These are phyloP conservation scores for Muscina levida DNA, from an alignment of 2,888 invertebrate species.

Conservation along the genomic window DNA sequence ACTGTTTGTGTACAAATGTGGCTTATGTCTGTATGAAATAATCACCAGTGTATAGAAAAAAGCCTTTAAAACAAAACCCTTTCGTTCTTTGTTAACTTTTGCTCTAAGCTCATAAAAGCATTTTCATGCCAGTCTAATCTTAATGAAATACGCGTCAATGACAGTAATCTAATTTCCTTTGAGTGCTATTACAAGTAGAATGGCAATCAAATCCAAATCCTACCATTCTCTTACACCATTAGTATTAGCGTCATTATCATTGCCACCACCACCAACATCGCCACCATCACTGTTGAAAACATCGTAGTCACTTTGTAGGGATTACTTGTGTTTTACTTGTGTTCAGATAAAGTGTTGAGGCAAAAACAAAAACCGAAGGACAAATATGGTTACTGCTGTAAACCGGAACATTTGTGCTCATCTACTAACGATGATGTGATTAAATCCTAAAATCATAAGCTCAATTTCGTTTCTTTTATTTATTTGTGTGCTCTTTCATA, in stretches of 20 bases:
- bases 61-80: slow-evolving; percentile 16
- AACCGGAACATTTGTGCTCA: no score
- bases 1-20: no score
- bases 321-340: no score
- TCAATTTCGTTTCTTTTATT: neutral
- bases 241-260: neutral
- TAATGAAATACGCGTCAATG: slow-evolving; percentile 22
- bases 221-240: neutral
- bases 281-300: no score
- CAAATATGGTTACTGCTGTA: no score
- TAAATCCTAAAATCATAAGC: slow-evolving; percentile 1
- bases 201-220: neutral
- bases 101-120: neutral
- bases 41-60: neutral
- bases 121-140: neutral
- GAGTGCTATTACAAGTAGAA: slow-evolving; percentile 24
- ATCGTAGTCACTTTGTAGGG: neutral
- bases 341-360: no score
- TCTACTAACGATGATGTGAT: slow-evolving; percentile 4
- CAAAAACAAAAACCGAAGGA: no score
- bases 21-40: no score
- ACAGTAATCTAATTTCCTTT: slow-evolving; percentile 43
- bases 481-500: no score
- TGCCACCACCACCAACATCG: neutral
- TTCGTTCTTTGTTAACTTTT: neutral